These are phyloP conservation scores for Chymomyza caudatula DNA, from an alignment of 2,888 invertebrate genomes.

Conservation along the genomic window DNA sequence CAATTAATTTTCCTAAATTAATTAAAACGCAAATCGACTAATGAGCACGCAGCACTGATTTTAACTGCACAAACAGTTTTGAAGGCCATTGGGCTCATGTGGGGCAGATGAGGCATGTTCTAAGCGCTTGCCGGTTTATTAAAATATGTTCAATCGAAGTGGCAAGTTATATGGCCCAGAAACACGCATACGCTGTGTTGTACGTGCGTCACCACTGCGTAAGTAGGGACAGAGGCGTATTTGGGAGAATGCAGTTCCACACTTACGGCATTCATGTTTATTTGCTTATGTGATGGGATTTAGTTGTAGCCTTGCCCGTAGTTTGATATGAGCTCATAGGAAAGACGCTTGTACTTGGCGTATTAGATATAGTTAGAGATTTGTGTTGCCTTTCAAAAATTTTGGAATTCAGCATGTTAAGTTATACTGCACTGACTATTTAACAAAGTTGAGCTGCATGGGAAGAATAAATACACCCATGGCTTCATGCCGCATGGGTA, in stretches of 20 bases:
- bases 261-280: too few relatives aligned
- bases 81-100: constrained; percentile 2
- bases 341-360: neutral
- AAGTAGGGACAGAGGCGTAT: neutral
- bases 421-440: too few relatives aligned
- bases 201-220: constrained; percentile 19
- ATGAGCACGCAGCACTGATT: constrained; percentile 60
- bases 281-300: neutral
- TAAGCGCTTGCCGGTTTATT: constrained; percentile 25
- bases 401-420: too few relatives aligned
- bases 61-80: constrained; percentile 14
- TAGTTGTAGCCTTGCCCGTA: neutral
- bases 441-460: too few relatives aligned
- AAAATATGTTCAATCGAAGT: constrained; percentile 52
- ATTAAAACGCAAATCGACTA: constrained; percentile 70
- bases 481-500: too few relatives aligned
- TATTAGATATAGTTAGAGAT: too few relatives aligned
- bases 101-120: neutral
- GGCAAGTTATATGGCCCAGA: constrained; percentile 46
- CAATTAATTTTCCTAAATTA: constrained; percentile 73
- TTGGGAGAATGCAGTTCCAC: too few relatives aligned
- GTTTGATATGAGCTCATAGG: neutral
- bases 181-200: constrained; percentile 54
- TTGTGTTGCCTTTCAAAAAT: neutral
- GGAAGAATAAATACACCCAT: too few relatives aligned